These are phyloP conservation scores for Tetragonula clypearis DNA, from an alignment of 1,140 invertebrate species.

Conservation along the genomic window DNA sequence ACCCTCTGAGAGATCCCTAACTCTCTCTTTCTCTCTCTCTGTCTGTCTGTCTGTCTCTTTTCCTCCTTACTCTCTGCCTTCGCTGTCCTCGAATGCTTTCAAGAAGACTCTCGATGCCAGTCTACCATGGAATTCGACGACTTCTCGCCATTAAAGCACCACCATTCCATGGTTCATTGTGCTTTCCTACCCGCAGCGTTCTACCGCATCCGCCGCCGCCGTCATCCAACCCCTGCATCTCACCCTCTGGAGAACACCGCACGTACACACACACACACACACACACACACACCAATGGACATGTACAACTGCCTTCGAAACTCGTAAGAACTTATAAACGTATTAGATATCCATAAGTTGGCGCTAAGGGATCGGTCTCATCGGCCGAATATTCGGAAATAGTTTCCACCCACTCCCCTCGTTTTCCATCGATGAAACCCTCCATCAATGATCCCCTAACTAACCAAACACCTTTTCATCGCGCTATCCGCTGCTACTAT, in stretches of 20 bases:
- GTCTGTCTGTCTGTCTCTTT: neutral
- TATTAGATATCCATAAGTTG: constrained; percentile 75
- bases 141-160: constrained; percentile 72
- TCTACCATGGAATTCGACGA: constrained; percentile 70
- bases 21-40: neutral
- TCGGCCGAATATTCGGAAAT: constrained; percentile 69
- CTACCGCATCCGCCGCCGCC: constrained; percentile 34
- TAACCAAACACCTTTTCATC: neutral
- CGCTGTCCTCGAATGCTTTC: constrained; percentile 54
- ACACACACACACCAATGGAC: constrained; percentile 34
- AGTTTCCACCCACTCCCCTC: constrained; percentile 54
- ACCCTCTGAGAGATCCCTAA: neutral
- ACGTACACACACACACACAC: neutral
- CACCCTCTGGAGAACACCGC: constrained; percentile 29
- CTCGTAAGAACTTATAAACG: constrained; percentile 70
- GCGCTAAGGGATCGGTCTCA: constrained; percentile 71
- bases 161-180: constrained; percentile 72
- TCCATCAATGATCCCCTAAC: neutral
- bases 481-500: neutral
- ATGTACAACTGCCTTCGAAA: constrained; percentile 69
- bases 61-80: neutral
- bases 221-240: constrained; percentile 11
- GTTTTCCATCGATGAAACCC: neutral
- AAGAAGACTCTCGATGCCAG: constrained; percentile 60
- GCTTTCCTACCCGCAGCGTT: constrained; percentile 56